Conservation (phyloP, 2,797 vertebrate genomes). For the Esox lucius region DNA sequence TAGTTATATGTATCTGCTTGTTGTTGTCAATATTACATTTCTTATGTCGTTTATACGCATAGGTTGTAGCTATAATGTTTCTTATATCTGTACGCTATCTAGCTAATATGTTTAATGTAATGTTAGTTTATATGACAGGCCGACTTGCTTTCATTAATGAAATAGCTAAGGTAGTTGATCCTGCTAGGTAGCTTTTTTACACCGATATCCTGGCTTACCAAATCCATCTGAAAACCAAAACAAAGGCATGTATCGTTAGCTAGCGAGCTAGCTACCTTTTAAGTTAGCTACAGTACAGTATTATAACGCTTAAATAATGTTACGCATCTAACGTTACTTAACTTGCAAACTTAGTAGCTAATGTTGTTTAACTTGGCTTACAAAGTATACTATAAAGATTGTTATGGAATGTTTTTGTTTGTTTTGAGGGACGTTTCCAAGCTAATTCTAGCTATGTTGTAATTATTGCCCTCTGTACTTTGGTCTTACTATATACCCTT, state of each 20-base stretch:
- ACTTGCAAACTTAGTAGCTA: too few species aligned
- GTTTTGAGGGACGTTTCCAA: background rate
- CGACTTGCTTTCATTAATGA: background rate
- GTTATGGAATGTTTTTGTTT: background rate
- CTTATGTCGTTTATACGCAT: background rate
- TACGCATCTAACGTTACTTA: background rate
- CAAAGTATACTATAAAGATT: background rate
- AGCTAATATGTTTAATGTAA: background rate
- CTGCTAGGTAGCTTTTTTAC: background rate
- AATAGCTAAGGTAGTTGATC: background rate
- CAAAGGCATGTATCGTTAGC: constrained; percentile 46
- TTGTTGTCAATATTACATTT: background rate
- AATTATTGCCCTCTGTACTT: constrained; percentile 57
- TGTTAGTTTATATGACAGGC: background rate
- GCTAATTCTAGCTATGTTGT: constrained; percentile 35
- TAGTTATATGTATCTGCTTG: background rate
- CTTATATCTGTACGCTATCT: background rate
- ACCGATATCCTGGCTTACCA: constrained; percentile 49
- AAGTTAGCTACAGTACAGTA: background rate
- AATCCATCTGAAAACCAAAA: constrained; percentile 58
- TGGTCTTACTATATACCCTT: constrained; percentile 46
- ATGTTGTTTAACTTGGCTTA: background rate
- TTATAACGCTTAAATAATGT: too few species aligned
- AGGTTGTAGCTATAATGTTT: background rate
- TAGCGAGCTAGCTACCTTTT: background rate